Evolutionary conservation across 2,113 vertebrate genomes (phyloP), one percentile per base, ranked within the genome.

Genomic region (Hylia prasina): DNA sequence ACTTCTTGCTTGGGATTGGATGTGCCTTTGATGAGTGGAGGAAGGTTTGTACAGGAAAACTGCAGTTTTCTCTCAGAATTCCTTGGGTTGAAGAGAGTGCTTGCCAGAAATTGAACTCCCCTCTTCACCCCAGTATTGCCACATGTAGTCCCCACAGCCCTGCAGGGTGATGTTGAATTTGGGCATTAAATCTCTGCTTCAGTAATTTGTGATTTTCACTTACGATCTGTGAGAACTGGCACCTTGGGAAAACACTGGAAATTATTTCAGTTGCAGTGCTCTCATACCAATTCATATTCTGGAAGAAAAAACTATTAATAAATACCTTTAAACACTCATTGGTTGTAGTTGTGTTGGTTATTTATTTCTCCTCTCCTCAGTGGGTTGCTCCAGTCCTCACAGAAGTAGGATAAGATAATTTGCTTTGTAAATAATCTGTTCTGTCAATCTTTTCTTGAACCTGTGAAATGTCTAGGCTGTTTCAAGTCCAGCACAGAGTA

Each of bases 341-440:
- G 20, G 54, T 44, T 94, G 35, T 37, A 18, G 27, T 19, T 80
- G 24, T 79, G 27, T 69, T 87, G 64, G 47, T 66, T 82, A 53
- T 53, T 79, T 82, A 13, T 93, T 91, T 82, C 73, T 92, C 42
- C 82, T 72, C n/a, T 66, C 22, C 54, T 72, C 61, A 42, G 54
- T 27, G 57, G 54, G 54, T 53, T 91, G 24, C 66, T 82, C 21
- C 37, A 51, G 50, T 93, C 45, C 17, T 84, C 54, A n/a, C 7
- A 12, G 63, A 66, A 31, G 54, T 69, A 66, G 10, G 45, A 82
- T 65, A 53, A 61, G 3, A 66, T 63, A 53, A 35, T 86, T 77
- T 94, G 33, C 35, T 35, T 69, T 73, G 63, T 80, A 71, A 91
- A 94, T 94, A 73, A 79, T 53, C 42, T 85, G n/a, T 70, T 72